Conservation (phyloP, 2,113 vertebrate species). For the Mormyrus lacerda region DNA sequence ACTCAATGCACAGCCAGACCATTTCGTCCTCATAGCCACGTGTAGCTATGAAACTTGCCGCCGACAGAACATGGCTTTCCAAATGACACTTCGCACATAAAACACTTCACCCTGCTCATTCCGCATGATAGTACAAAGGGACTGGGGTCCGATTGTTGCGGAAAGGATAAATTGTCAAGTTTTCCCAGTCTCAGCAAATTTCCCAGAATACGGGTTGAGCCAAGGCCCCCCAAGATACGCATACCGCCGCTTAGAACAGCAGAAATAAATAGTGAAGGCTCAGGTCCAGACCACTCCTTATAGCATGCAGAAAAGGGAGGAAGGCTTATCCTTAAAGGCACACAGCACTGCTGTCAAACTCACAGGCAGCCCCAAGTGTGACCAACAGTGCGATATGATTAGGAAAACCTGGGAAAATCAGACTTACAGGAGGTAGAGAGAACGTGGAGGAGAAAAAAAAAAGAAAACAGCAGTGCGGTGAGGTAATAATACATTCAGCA, state of each 20-base stretch:
- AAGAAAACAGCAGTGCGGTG: not conserved
- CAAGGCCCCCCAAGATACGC: slow-evolving; percentile 38
- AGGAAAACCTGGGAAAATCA: not conserved
- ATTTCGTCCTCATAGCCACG: not conserved
- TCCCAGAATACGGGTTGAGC: slow-evolving; percentile 29
- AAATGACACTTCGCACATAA: slow-evolving; percentile 16
- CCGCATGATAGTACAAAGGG: slow-evolving; percentile 3
- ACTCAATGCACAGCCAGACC: not conserved
- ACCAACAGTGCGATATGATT: slow-evolving; percentile 23
- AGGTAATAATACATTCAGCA: not conserved
- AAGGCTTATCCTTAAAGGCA: slow-evolving; percentile 35
- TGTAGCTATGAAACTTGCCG: not conserved
- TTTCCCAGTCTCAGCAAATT: slow-evolving; percentile 49
- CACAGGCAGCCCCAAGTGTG: slow-evolving; percentile 20
- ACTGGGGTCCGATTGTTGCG: slow-evolving; percentile 44
- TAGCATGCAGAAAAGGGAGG: not conserved
- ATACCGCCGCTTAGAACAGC: slow-evolving; percentile 27
- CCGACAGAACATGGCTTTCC: not conserved
- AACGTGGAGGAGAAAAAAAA: not conserved
- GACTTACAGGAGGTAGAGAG: not conserved
- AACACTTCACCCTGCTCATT: not conserved
- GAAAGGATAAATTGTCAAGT: slow-evolving; percentile 33
- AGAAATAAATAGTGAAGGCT: slow-evolving; percentile 30
- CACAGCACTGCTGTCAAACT: slow-evolving; percentile 16
- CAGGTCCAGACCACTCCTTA: slow-evolving; percentile 16